phyloP scores from a whole-genome alignment of 2,888 invertebrate species.

The Tipula vernalis region DNA sequence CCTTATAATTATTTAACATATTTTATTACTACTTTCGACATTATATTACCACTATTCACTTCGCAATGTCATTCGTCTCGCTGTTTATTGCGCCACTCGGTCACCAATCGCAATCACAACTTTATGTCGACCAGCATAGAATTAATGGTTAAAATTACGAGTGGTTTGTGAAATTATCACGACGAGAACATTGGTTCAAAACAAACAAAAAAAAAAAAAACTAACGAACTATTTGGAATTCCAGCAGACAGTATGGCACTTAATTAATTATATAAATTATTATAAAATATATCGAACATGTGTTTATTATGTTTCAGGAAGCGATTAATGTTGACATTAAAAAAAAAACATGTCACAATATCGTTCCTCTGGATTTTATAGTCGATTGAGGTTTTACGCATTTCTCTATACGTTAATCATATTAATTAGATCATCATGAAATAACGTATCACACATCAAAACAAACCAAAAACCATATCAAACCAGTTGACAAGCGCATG shows the following conservation, averaged over 20 bases:
- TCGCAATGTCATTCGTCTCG: not conserved
- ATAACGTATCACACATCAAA: not conserved
- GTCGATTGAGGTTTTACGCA: not conserved
- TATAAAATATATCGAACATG: not conserved
- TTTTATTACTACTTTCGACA: not conserved
- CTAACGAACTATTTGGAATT: not conserved
- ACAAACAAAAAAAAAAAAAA: not conserved
- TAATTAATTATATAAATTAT: not conserved
- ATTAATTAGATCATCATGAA: not conserved
- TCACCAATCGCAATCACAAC: not conserved
- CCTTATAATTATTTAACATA: not conserved
- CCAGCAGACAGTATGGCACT: not conserved
- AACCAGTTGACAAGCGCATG: no score
- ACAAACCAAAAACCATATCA: not conserved
- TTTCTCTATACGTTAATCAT: not conserved
- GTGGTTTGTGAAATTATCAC: not conserved
- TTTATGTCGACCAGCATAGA: not conserved
- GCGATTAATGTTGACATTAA: not conserved
- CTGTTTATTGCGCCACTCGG: not conserved
- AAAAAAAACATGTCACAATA: not conserved
- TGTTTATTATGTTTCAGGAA: not conserved
- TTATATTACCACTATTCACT: no score
- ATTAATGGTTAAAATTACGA: not conserved
- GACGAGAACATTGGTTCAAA: not conserved
- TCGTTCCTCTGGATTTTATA: not conserved